phyloP scores from a whole-genome alignment of 2,113 vertebrate species.

The Mustela nigripes region DNA sequence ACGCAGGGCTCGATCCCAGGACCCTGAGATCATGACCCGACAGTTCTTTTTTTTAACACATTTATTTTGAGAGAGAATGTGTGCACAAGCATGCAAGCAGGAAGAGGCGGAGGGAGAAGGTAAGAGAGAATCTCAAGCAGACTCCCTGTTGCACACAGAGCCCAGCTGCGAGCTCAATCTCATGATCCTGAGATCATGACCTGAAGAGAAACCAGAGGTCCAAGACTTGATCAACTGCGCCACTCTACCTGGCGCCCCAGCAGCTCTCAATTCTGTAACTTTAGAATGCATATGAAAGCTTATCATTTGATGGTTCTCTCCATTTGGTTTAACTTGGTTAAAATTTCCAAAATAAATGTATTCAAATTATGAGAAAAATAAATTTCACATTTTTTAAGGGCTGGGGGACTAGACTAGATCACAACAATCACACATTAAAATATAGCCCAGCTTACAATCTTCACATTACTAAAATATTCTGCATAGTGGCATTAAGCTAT shows the following conservation, averaged over 20 bases:
- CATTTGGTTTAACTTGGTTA: not conserved
- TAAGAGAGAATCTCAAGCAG: not conserved
- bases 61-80: not conserved
- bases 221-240: not conserved
- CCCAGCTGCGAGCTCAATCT: not conserved
- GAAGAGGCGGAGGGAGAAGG: not conserved
- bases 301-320: constrained; percentile 1
- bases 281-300: not conserved
- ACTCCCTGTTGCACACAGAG: not conserved
- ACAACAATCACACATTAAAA: constrained; percentile 49
- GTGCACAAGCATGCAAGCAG: not conserved
- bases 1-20: too few species aligned
- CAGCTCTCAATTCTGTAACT: not conserved
- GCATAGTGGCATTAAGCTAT: constrained; percentile 64
- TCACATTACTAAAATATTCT: constrained; percentile 50
- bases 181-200: not conserved
- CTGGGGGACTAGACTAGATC: not conserved
- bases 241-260: not conserved
- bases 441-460: constrained; percentile 47
- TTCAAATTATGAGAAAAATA: constrained; percentile 26
- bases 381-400: not conserved
- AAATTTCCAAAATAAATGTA: constrained; percentile 15
- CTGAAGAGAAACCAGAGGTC: not conserved
- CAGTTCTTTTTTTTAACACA: not conserved
- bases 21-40: not conserved